Base-by-base conservation (phyloP, 2,797 vertebrate genomes). In the Mastacembelus armatus region DNA sequence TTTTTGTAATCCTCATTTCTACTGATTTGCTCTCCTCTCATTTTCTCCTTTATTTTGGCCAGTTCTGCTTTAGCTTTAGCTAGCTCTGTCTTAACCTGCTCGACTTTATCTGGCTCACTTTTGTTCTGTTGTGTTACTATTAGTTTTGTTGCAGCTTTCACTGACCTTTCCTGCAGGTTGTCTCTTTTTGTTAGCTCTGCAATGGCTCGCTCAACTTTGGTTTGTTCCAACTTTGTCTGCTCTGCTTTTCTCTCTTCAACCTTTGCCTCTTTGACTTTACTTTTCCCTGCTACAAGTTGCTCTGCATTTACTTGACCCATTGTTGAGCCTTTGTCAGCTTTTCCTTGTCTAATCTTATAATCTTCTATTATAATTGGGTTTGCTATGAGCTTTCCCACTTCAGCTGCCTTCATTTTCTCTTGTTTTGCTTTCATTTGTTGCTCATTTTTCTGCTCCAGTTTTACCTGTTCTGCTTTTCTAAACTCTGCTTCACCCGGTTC, bases 61-160 rank as follows among this genome's bases (percentile, higher is more conserved):
- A 90, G 26, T 62, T 91, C 89, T 24, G 80, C 85, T 85, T 90
- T 91, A n/a, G 90, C 77, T 83, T 90, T 90, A 32, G 87, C 86
- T 59, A 88, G 66, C 72, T 92, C 88, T 5, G 74, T 78, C 76
- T 89, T 90, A 1, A 90, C 85, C 55, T 81, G 71, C 59, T 90
- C 70, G 22, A 90, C 76, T 83, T 64, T 91, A 51, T 85, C 85
- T 19, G 85, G 75, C 44, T 85, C 82, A 58, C n/a, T 43, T 76
- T 68, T 88, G 24, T 66, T 40, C 2, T 71, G 61, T 4, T 81
- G 81, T 48, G 42, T 40, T n/a, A 38, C 50, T 26, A 48, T 22
- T 43, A 64, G 38, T 66, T 74, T 82, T 58, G 57, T 42, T 63
- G 62, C 21, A 3, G 73, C 24, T 38, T 87, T 81, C 18, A 72